phyloP scores from a whole-genome alignment of 2,797 vertebrate genomes.

The Selene dorsalis region DNA sequence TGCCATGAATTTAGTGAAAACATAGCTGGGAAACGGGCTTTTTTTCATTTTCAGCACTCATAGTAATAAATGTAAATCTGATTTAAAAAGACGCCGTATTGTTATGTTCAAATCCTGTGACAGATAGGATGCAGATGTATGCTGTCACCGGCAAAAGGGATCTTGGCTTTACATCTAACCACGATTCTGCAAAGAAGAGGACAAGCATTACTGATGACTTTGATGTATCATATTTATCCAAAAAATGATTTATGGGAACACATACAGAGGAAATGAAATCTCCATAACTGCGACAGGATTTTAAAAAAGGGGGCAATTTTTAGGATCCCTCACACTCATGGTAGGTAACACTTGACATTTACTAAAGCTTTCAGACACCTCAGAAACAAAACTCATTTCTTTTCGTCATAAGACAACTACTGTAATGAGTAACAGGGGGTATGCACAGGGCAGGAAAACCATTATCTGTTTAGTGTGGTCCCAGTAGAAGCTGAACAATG shows the following conservation, averaged over 20 bases:
- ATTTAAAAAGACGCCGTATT: background rate
- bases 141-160: background rate
- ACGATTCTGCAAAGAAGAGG: background rate
- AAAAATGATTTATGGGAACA: background rate
- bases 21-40: conserved; percentile 19
- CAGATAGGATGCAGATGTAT: background rate
- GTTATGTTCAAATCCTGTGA: background rate
- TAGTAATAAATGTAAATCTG: conserved; percentile 28
- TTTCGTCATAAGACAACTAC: conserved; percentile 1
- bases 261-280: background rate
- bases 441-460: conserved; percentile 1
- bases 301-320: background rate
- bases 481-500: conserved; percentile 33
- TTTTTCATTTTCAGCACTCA: conserved; percentile 9
- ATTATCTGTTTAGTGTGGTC: background rate
- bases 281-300: background rate
- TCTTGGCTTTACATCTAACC: conserved; percentile 2
- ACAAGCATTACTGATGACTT: background rate
- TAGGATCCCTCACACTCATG: background rate
- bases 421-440: background rate
- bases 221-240: background rate
- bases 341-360: background rate
- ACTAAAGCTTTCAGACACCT: background rate
- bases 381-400: background rate
- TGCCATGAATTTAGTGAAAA: conserved; percentile 33